Evolutionary conservation across 2,888 invertebrate genomes (phyloP), one percentile per base, ranked within the genome.

Genomic region (Oscheius sp.): DNA sequence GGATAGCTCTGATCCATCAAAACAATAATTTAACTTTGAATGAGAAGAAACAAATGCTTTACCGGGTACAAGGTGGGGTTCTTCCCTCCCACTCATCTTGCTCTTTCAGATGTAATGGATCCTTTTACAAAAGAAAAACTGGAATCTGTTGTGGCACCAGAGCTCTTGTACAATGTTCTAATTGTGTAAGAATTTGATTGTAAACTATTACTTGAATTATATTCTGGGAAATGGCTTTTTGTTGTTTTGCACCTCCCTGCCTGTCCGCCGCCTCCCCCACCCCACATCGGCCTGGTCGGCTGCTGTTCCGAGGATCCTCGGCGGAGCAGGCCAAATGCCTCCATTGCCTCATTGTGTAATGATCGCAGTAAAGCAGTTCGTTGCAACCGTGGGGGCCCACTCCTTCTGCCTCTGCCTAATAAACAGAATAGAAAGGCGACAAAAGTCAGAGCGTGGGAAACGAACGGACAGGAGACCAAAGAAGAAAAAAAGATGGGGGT

Each of bases 361-460:
- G 66, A 66, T 35, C 66, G 66, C 66, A 49, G 66, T 66, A 66
- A 66, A 66, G 66, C 66, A 52, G 66, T 66, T 66, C 66, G 66
- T 52, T 66, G 66, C 66, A 66, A 29, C 66, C 35, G 35, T 35
- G 35, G 45, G n/a, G 25, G 43, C 45, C 63, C 45, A 43, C 63
- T 45, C 63, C 43, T 58, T 29, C 27, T 35, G 35, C 58, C 18
- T n/a, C n/a, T 49, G n/a, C 16, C 49, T 49, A 49, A 49, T 55
- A 25, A 55, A 25, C 55, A 55, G 25, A 55, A 25, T 3, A 55
- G 55, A 52, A 18, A 52, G 21, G 7, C 55, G 55, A 49, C 49
- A 49, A 49, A 18, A 21, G 49, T 49, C 55, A 55, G 13, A 13
- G 25, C 55, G 55, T 55, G 55, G 13, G 25, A 55, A 55, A 9